Evolutionary conservation across 1,140 invertebrate genomes (phyloP).

Genomic region (Thaumetopoea pityocampa): DNA sequence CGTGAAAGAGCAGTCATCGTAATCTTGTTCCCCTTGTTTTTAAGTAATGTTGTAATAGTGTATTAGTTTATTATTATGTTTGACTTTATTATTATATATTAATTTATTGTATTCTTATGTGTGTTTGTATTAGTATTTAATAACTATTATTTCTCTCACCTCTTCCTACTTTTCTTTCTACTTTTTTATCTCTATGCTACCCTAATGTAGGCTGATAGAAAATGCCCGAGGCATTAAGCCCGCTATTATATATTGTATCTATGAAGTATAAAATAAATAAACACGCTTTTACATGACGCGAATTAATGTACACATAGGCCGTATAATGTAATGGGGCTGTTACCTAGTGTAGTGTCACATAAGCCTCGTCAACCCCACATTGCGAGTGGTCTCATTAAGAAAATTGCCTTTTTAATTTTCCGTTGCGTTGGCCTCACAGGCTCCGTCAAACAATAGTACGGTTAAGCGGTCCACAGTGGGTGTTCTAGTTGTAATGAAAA

Average conservation of each 20-base stretch:
- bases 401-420: constrained; percentile 66
- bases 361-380: constrained; percentile 29
- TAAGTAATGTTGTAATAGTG: too few species aligned
- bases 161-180: too few species aligned
- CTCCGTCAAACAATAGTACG: constrained; percentile 27
- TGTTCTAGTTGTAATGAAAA: constrained; percentile 1
- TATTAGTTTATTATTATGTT: too few species aligned
- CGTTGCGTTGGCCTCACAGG: constrained; percentile 35
- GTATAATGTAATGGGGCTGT: constrained; percentile 4
- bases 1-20: too few species aligned
- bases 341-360: constrained; percentile 26
- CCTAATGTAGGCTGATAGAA: too few species aligned
- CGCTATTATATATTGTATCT: background rate
- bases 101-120: too few species aligned
- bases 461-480: constrained; percentile 22
- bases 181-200: too few species aligned
- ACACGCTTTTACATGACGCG: background rate
- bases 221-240: background rate
- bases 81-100: too few species aligned
- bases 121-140: too few species aligned
- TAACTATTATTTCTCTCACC: too few species aligned
- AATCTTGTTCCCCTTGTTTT: too few species aligned
- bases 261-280: background rate
- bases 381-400: constrained; percentile 49
- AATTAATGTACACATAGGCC: constrained; percentile 5